These are phyloP conservation scores for Smithornis capensis DNA, from an alignment of 2,113 vertebrate genomes.

Conservation along the genomic window DNA sequence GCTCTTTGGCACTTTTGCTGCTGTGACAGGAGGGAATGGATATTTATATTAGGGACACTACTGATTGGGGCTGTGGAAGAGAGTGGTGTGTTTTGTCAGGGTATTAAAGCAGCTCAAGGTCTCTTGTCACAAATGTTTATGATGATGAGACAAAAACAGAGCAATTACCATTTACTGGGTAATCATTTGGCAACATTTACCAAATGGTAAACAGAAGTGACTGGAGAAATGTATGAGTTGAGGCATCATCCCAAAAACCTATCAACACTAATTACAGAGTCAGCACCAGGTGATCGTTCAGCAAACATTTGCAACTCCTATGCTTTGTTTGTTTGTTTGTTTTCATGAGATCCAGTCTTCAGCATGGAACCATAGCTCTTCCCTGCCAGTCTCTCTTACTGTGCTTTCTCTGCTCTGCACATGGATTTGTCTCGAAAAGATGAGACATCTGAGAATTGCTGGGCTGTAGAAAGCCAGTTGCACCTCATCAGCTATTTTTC, in stretches of 20 bases:
- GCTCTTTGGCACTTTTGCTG: conserved; percentile 2
- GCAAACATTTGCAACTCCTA: neutral
- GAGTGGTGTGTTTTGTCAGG: neutral
- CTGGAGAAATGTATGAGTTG: neutral
- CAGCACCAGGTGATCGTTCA: neutral
- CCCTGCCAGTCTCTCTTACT: neutral
- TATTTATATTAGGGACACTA: neutral
- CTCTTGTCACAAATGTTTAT: conserved; percentile 38
- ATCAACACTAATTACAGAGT: neutral
- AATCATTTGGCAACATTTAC: conserved; percentile 24
- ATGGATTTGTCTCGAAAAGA: neutral
- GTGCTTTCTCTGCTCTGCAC: neutral
- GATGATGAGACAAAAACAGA: conserved; percentile 28
- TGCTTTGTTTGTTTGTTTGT: neutral
- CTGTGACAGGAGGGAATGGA: neutral
- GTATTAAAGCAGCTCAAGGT: neutral
- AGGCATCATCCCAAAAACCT: neutral
- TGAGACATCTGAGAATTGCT: neutral
- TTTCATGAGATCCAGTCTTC: neutral
- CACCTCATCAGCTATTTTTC: neutral
- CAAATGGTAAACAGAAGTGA: conserved; percentile 12
- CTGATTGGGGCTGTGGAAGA: neutral
- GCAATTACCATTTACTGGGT: neutral
- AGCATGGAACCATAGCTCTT: neutral
- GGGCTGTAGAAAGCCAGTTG: neutral